Evolutionary conservation across 1,140 invertebrate species (phyloP).

Genomic region (Eupristina koningsbergeri): DNA sequence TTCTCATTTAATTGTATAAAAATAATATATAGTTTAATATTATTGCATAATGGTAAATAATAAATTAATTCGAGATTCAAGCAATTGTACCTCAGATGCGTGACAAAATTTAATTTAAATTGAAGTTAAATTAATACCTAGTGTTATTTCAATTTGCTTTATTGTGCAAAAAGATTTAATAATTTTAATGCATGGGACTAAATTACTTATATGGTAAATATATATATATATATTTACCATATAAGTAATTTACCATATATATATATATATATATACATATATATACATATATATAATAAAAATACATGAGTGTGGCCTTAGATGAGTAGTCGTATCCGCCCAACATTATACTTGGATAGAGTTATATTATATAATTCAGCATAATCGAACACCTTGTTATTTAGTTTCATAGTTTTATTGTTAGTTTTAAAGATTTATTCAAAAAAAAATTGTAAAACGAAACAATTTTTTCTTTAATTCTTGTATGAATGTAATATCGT

Average conservation of each 20-base stretch:
- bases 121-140: neutral
- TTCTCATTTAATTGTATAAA: neutral
- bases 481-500: slow-evolving; percentile 34
- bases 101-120: neutral
- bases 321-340: slow-evolving; percentile 72
- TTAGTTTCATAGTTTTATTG: slow-evolving; percentile 66
- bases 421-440: slow-evolving; percentile 48
- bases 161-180: neutral
- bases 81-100: neutral
- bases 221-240: too few species aligned
- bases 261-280: too few species aligned
- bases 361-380: slow-evolving; percentile 61
- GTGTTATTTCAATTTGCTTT: neutral
- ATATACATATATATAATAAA: slow-evolving; percentile 64
- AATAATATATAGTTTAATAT: slow-evolving; percentile 11
- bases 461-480: slow-evolving; percentile 48
- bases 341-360: slow-evolving; percentile 64
- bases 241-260: too few species aligned
- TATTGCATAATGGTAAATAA: slow-evolving; percentile 10
- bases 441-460: slow-evolving; percentile 16
- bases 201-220: slow-evolving; percentile 55
- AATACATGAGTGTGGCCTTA: slow-evolving; percentile 73
- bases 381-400: slow-evolving; percentile 60
- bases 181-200: slow-evolving; percentile 63
- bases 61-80: neutral